phyloP scores from a whole-genome alignment of 2,113 vertebrate species.

The Ceuthmochares aereus region DNA sequence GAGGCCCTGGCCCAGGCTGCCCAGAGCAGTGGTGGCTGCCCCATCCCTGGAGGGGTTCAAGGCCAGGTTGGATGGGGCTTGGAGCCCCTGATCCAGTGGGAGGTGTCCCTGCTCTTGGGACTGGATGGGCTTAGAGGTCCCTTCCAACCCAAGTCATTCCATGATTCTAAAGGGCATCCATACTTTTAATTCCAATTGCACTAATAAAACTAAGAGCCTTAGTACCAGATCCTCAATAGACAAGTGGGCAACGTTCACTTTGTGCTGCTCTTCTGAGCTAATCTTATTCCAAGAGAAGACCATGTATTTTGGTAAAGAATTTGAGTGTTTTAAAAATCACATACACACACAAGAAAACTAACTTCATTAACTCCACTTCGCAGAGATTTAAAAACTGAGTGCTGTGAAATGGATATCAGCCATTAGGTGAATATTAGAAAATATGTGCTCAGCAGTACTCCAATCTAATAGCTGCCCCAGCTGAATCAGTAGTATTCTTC shows the following conservation, averaged over 20 bases:
- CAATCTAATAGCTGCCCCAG: constrained; percentile 33
- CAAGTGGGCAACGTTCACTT: background rate
- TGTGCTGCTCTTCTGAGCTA: background rate
- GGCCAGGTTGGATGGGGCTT: too few relatives aligned
- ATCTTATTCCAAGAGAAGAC: background rate
- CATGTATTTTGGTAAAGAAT: background rate
- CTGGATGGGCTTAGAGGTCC: too few relatives aligned
- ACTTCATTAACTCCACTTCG: background rate
- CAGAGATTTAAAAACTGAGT: background rate
- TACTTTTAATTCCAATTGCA: background rate
- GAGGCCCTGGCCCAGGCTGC: too few relatives aligned
- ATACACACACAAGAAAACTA: background rate
- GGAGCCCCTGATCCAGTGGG: too few relatives aligned
- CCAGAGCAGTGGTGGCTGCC: too few relatives aligned
- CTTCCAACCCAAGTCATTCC: too few relatives aligned
- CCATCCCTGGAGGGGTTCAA: too few relatives aligned
- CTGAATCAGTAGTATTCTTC: constrained; percentile 36
- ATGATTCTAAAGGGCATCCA: background rate
- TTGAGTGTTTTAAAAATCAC: background rate
- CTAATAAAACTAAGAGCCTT: constrained; percentile 22
- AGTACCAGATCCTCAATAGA: background rate
- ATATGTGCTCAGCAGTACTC: constrained; percentile 57
- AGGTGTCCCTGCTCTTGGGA: too few relatives aligned
- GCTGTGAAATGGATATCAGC: constrained; percentile 32
- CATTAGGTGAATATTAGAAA: constrained; percentile 55